Evolutionary conservation across 1,140 invertebrate genomes (phyloP), one percentile per base, ranked within the genome.

Genomic region (Procambarus virginalis): DNA sequence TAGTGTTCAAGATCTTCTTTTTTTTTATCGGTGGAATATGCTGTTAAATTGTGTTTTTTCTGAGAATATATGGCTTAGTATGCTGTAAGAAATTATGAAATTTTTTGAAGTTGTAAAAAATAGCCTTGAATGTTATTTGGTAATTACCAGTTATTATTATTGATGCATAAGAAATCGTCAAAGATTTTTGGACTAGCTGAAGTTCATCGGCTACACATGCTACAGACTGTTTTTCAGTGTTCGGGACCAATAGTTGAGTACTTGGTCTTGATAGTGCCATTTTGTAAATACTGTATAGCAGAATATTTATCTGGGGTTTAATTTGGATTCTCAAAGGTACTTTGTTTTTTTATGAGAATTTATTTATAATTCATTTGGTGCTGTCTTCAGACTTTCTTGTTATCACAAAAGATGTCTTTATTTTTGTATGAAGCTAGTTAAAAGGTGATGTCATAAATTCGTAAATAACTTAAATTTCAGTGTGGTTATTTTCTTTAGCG

Each of bases 221-320:
- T 22, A 5, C 8, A 73, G 34, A 73, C 68, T 4, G 20, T 73
- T 73, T 73, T 20, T 73, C 68, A 73, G 10, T 34, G 34, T 73
- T 73, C 20, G 68, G 68, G 68, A 73, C 68, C 68, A 73, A 73
- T 73, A 73, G 68, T 22, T 22, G 22, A 73, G 20, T 73, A 73
- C 68, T 73, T 73, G 68, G 68, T 73, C 68, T 34, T 73, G 68
- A 73, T 73, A 73, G 22, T 73, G 68, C n/a, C 22, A 73, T 73
- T 34, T 34, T 73, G 68, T 73, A 73, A 20, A 34, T 73, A 64
- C 60, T 20, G 20, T 64, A 64, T 20, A 55, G 12, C 64, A 68
- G 64, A 68, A 34, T 73, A 34, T 73, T 73, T 73, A 20, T 14
- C n/a, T 34, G 20, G 22, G 22, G 4, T 0, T 34, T 73, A 2